A percentile compares a stretch with the other conserved stretches of the same genome.
Evolutionary conservation across 2,797 vertebrate genomes (phyloP).

Genomic region (Tenualosa thibaudeaui): DNA sequence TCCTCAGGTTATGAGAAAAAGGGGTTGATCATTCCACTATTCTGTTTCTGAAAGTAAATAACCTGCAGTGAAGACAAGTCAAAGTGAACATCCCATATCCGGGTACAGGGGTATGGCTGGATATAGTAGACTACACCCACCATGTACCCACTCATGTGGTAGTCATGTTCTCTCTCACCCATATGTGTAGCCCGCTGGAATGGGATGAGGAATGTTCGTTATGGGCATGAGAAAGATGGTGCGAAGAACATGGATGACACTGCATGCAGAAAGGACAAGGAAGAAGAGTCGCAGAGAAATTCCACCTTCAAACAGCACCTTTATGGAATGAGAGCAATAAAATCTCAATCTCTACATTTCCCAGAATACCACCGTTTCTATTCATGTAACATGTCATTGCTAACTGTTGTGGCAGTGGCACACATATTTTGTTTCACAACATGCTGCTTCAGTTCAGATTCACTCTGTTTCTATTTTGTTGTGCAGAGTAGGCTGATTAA

Average conservation of each 20-base stretch:
- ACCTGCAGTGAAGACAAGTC: background rate
- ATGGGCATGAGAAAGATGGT: constrained; percentile 84
- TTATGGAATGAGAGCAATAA: constrained; percentile 10
- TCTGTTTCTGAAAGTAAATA: background rate
- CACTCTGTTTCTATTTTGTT: too few relatives aligned
- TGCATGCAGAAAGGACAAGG: constrained; percentile 78
- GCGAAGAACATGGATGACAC: constrained; percentile 77
- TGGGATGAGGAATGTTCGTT: constrained; percentile 78
- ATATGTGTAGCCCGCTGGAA: constrained; percentile 77
- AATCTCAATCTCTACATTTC: background rate
- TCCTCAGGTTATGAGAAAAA: background rate
- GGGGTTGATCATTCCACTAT: background rate
- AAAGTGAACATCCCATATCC: background rate
- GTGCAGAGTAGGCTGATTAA: too few relatives aligned
- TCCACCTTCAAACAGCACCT: constrained; percentile 80
- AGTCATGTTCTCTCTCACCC: constrained; percentile 70
- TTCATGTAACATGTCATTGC: too few relatives aligned
- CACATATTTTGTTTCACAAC: too few relatives aligned
- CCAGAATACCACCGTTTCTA: background rate
- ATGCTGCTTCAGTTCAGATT: too few relatives aligned
- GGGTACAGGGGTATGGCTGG: background rate
- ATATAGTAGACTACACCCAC: background rate
- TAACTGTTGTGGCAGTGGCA: too few relatives aligned
- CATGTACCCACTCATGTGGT: background rate
- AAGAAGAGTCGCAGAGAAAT: constrained; percentile 75